Conservation (phyloP, 2,797 vertebrate genomes). For the Euthynnus affinis region DNA sequence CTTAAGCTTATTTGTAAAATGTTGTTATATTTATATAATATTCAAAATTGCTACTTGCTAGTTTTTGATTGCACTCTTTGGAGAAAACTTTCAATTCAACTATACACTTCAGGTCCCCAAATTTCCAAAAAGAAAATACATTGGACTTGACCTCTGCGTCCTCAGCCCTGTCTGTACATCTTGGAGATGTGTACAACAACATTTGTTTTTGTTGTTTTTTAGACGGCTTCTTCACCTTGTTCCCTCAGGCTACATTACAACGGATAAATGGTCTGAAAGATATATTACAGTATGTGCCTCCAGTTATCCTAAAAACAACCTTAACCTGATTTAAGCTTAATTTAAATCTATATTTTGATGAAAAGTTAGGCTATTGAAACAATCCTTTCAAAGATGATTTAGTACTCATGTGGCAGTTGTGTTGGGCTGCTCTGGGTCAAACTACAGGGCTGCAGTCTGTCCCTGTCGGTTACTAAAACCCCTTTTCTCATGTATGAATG, state of each 20-base stretch:
- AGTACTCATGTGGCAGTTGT: not conserved
- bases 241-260: not conserved
- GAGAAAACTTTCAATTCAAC: no score
- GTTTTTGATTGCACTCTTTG: no score
- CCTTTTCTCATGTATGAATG: not conserved
- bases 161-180: no score
- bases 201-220: constrained; percentile 6
- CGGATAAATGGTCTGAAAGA: not conserved
- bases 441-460: not conserved
- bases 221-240: not conserved
- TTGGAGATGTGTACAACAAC: no score
- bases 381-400: not conserved
- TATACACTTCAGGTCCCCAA: no score
- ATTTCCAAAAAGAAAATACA: no score
- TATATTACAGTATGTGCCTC: not conserved
- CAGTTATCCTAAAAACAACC: not conserved
- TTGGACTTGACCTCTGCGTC: no score
- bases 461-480: constrained; percentile 15
- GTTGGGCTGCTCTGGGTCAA: constrained; percentile 4
- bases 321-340: not conserved
- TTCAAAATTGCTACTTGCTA: no score
- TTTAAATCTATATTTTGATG: not conserved
- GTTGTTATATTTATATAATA: no score
- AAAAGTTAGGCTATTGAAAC: not conserved
- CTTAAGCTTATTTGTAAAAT: no score